A percentile compares a stretch with the other conserved stretches of the same genome.
phyloP scores from a whole-genome alignment of 2,888 invertebrate genomes.

The Notodonta dromedarius region DNA sequence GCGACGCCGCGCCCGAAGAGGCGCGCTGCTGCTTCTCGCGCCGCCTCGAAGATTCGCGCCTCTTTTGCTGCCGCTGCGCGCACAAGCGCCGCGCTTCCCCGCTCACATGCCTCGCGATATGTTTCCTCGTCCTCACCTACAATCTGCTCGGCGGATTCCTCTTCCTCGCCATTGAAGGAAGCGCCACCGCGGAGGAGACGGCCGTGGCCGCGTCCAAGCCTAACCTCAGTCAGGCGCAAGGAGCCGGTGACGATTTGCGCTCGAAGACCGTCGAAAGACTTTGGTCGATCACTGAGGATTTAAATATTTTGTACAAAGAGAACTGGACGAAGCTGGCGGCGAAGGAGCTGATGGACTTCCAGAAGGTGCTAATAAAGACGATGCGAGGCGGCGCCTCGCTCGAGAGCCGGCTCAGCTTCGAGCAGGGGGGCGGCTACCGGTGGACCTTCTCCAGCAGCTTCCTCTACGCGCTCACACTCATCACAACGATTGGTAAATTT shows the following conservation, averaged over 20 bases:
- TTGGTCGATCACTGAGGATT: constrained; percentile 93
- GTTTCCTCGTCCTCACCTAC: constrained; percentile 94
- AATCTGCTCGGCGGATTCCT: constrained; percentile 96
- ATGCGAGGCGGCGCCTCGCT: constrained; percentile 65
- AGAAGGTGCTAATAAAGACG: constrained; percentile 85
- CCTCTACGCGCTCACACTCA: constrained; percentile 95
- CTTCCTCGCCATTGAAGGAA: constrained; percentile 93
- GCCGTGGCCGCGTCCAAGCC: constrained; percentile 87
- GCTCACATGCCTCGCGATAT: constrained; percentile 92
- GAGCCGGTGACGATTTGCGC: constrained; percentile 84
- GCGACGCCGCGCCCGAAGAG: constrained; percentile 34
- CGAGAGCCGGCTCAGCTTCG: constrained; percentile 56
- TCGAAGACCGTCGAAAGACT: constrained; percentile 90
- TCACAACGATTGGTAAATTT: constrained; percentile 95
- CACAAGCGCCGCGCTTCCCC: constrained; percentile 80
- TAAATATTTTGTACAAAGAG: constrained; percentile 95
- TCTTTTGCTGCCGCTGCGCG: constrained; percentile 78
- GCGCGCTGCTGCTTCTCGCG: constrained; percentile 49
- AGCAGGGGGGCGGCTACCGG: constrained; percentile 83
- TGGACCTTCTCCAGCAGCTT: constrained; percentile 97
- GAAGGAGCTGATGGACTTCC: constrained; percentile 93
- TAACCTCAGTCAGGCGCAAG: constrained; percentile 82
- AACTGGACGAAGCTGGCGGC: constrained; percentile 96
- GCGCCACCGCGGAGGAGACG: constrained; percentile 79
- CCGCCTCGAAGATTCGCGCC: constrained; percentile 40